These are phyloP conservation scores for Pasiphila rectangulata DNA, from an alignment of 2,888 invertebrate species.

Conservation along the genomic window DNA sequence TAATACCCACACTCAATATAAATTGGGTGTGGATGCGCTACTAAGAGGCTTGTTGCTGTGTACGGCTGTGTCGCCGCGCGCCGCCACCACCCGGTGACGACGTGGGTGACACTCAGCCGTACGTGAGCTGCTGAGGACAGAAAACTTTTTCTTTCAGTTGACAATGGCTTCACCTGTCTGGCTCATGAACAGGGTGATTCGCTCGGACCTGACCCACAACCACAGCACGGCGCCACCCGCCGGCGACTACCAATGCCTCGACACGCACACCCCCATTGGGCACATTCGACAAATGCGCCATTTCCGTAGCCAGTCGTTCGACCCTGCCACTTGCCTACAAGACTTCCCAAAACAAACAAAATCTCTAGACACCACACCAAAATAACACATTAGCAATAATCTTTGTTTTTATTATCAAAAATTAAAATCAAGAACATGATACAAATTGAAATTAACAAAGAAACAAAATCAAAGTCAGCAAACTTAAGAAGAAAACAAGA, in stretches of 20 bases:
- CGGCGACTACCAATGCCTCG: conserved; percentile 69
- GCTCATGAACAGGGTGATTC: conserved; percentile 69
- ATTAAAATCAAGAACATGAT: conserved; percentile 4
- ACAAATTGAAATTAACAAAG: conserved; percentile 31
- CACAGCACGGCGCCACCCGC: conserved; percentile 68
- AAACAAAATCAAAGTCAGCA: conserved; percentile 16
- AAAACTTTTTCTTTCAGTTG: conserved; percentile 47
- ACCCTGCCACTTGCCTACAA: conserved; percentile 63
- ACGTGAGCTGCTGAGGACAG: too few relatives aligned
- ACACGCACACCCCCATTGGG: conserved; percentile 70
- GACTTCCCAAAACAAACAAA: conserved; percentile 52
- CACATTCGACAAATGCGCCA: conserved; percentile 65
- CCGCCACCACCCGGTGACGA: too few relatives aligned
- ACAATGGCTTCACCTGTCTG: conserved; percentile 61
- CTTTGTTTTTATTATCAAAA: conserved; percentile 37
- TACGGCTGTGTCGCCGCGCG: too few relatives aligned
- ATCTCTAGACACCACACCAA: conserved; percentile 33
- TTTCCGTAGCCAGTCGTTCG: conserved; percentile 64
- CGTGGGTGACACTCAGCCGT: too few relatives aligned
- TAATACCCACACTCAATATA: too few relatives aligned
- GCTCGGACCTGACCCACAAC: conserved; percentile 70
- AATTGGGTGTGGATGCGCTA: too few relatives aligned
- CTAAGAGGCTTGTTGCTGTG: too few relatives aligned
- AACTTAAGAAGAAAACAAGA: conserved; percentile 13
- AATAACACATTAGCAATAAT: conserved; percentile 23